A percentile compares a stretch with the other conserved stretches of the same genome.
Conservation (phyloP, 2,888 invertebrate species). For the Apamea crenata region DNA sequence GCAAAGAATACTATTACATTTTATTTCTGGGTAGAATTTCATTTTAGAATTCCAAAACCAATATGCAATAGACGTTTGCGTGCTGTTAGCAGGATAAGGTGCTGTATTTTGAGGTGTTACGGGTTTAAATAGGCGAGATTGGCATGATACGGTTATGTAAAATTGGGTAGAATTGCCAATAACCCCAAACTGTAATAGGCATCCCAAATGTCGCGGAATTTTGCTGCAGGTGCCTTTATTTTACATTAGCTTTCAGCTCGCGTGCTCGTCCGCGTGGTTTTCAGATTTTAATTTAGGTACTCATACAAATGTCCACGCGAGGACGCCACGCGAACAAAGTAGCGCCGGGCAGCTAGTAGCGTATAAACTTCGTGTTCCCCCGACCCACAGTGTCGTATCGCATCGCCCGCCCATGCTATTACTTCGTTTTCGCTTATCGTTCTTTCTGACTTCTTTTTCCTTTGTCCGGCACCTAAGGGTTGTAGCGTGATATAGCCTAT, state of each 20-base stretch:
- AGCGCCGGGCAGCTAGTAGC: too few relatives aligned
- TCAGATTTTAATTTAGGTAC: not conserved
- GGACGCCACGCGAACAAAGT: too few relatives aligned
- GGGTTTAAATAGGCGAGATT: conserved; percentile 36
- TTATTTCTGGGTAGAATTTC: conserved; percentile 25
- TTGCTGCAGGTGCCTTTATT: not conserved
- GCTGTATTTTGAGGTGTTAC: conserved; percentile 28
- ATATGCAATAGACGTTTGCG: conserved; percentile 52
- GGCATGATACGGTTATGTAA: conserved; percentile 40
- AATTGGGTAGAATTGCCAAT: conserved; percentile 41
- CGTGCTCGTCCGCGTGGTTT: not conserved
- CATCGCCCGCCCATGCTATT: too few relatives aligned
- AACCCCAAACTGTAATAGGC: conserved; percentile 42
- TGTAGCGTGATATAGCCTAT: too few relatives aligned
- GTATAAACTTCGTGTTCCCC: too few relatives aligned
- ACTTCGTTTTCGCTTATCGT: too few relatives aligned
- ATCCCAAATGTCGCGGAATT: conserved; percentile 28
- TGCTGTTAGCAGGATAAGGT: conserved; percentile 38
- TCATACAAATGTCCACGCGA: not conserved
- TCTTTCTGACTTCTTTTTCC: too few relatives aligned
- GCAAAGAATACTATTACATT: conserved; percentile 10
- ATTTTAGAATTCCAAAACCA: conserved; percentile 40
- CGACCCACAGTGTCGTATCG: too few relatives aligned
- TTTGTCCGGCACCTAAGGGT: not conserved
- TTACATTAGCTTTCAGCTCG: not conserved